Evolutionary conservation across 2,113 vertebrate species (phyloP).

Genomic region (Thalassarche chlororhynchos): DNA sequence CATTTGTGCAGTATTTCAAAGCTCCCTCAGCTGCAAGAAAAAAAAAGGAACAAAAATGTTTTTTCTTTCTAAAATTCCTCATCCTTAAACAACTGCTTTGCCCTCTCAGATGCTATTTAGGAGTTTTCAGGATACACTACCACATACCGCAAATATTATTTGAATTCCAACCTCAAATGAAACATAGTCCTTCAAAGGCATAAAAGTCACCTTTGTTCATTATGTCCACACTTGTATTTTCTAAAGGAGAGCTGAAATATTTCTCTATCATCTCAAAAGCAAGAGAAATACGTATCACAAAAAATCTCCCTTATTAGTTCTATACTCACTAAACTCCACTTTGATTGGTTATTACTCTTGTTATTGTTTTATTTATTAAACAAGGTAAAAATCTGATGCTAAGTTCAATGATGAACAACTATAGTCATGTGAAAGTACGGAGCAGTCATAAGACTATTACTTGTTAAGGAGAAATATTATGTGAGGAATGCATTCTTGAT

Average conservation of each 20-base stretch:
- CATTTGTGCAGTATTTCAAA: neutral
- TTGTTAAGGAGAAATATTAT: neutral
- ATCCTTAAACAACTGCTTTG: neutral
- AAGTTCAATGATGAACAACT: neutral
- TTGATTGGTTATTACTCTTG: neutral
- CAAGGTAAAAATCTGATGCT: neutral
- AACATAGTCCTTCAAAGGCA: constrained; percentile 9
- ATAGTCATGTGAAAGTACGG: neutral
- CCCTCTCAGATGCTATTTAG: neutral
- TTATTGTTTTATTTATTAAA: neutral
- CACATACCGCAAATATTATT: constrained; percentile 28
- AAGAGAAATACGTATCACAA: neutral
- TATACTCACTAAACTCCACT: neutral
- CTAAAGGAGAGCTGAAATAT: neutral
- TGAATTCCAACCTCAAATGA: constrained; percentile 40
- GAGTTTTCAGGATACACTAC: neutral
- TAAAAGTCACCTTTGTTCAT: neutral
- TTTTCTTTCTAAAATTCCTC: neutral
- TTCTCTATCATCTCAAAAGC: neutral
- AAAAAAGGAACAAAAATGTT: neutral
- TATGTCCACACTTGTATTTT: constrained; percentile 16
- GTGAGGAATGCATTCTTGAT: neutral
- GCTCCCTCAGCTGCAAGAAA: neutral
- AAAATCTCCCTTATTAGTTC: neutral
- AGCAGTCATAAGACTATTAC: neutral